A percentile compares a stretch with the other conserved stretches of the same genome.
These are phyloP conservation scores for Drosophila ananassae DNA, from an alignment of 1,140 invertebrate species.

Conservation along the genomic window DNA sequence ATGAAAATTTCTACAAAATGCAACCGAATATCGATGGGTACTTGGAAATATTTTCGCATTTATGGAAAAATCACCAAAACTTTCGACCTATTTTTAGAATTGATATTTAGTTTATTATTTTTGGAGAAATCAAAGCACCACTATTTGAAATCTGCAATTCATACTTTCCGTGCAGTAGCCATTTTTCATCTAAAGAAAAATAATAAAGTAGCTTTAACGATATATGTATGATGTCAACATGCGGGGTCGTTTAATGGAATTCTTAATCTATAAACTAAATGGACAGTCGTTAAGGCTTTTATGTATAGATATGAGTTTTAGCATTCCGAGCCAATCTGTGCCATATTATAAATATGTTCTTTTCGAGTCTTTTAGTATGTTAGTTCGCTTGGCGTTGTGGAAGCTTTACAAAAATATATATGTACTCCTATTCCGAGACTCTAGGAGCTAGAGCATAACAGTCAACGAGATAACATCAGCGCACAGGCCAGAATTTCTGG, in stretches of 20 bases:
- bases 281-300: conserved; percentile 12
- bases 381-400: conserved; percentile 37
- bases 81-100: not conserved
- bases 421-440: not conserved
- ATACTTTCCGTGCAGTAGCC: not conserved
- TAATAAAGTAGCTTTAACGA: not conserved
- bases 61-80: not conserved
- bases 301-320: conserved; percentile 1
- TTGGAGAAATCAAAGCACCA: not conserved
- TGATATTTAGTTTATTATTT: not conserved
- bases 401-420: conserved; percentile 57
- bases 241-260: not conserved
- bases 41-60: too few species aligned
- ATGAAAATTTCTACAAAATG: too few species aligned
- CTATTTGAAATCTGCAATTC: not conserved
- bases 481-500: conserved; percentile 87
- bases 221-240: not conserved
- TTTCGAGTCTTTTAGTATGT: conserved; percentile 35
- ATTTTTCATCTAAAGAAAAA: not conserved
- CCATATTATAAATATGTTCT: conserved; percentile 6
- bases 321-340: not conserved
- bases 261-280: conserved; percentile 1
- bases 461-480: conserved; percentile 26
- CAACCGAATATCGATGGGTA: too few species aligned
- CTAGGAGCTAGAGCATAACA: not conserved